Percentiles rank a stretch among this genome's conserved stretches.
phyloP scores from a whole-genome alignment of 2,888 invertebrate genomes.

The Corythucha ciliata region DNA sequence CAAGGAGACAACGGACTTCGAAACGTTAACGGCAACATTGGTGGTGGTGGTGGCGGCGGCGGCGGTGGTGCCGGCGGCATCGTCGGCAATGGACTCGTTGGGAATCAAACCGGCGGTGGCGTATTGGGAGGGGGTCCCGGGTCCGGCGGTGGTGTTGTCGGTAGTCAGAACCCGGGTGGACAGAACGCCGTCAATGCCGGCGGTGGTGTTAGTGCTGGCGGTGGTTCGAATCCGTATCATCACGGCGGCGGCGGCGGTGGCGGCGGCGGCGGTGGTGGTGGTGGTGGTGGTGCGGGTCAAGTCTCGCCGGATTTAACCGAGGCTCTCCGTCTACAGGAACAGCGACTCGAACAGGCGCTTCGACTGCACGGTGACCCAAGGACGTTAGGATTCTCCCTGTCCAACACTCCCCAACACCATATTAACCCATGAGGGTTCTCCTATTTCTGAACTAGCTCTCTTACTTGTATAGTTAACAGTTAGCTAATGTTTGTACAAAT shows the following conservation, averaged over 20 bases:
- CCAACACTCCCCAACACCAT: conserved; percentile 39
- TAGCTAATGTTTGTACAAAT: too few species aligned
- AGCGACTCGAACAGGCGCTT: conserved; percentile 71
- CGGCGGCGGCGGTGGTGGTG: too few species aligned
- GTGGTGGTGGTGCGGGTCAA: conserved; percentile 45
- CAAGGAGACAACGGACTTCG: conserved; percentile 35
- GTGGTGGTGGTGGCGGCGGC: conserved; percentile 40
- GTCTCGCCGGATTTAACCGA: conserved; percentile 62
- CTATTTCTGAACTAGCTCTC: conserved; percentile 35
- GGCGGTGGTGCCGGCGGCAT: conserved; percentile 42
- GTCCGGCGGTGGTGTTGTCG: conserved; percentile 47
- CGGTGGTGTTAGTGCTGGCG: too few species aligned
- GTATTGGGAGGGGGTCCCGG: conserved; percentile 43
- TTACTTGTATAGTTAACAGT: too few species aligned
- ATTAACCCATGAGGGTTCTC: conserved; percentile 37
- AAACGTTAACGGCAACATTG: conserved; percentile 34
- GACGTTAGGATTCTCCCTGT: conserved; percentile 64
- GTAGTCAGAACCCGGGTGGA: conserved; percentile 41
- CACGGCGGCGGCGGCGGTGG: conserved; percentile 44
- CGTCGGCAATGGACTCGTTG: conserved; percentile 40
- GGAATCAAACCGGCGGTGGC: conserved; percentile 44
- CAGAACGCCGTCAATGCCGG: conserved; percentile 46
- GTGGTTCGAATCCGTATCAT: conserved; percentile 37
- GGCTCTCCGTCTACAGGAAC: conserved; percentile 63
- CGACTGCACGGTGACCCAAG: conserved; percentile 71